Evolutionary conservation across 1,140 invertebrate species (phyloP), one percentile per base, ranked within the genome.

Genomic region (Drepana arcuata): DNA sequence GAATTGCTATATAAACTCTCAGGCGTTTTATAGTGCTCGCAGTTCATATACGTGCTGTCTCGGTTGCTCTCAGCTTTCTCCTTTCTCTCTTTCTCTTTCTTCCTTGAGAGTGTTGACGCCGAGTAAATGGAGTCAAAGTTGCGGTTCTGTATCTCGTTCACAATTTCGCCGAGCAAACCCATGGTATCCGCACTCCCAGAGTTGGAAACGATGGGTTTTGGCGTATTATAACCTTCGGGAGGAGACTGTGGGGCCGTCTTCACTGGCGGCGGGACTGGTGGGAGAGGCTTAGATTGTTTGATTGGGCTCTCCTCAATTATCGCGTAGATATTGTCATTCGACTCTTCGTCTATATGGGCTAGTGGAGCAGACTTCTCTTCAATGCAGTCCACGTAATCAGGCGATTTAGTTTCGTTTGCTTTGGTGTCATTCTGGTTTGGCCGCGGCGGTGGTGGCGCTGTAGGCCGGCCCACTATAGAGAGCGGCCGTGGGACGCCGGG

Each of bases 91-190:
- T 85, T 86, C 50, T 88, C 88, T 47, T 91, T 89, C 48, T 91
- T 91, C 40, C 86, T 84, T 3, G 83, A 78, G 1, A 92, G 49
- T 0, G 89, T 91, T 0, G 90, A 88, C 0, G 90, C 89, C 0
- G 92, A 93, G 59, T 95, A 95, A 36, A 95, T 94, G 0, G 93
- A 94, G 46, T 95, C 92, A 9, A 91, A 89, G 63, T 95, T 94
- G 10, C 92, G 81, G 44, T 91, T 92, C 49, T 94, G 91, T 32
- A 95, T 94, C 73, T 95, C 93, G 7, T 89, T 91, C 0, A 95
- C 93, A 31, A 95, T 95, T 71, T 95, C 93, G 2, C 91, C 91
- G 0, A 95, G 62, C 5, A 95, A 67, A 1, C 92, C 91, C 74
- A 90, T 86, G 34, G 86, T 88, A 24, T 90, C 88, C 5, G 80